These are phyloP conservation scores for Cheilosia grossa DNA, from an alignment of 2,888 invertebrate genomes.

Conservation along the genomic window DNA sequence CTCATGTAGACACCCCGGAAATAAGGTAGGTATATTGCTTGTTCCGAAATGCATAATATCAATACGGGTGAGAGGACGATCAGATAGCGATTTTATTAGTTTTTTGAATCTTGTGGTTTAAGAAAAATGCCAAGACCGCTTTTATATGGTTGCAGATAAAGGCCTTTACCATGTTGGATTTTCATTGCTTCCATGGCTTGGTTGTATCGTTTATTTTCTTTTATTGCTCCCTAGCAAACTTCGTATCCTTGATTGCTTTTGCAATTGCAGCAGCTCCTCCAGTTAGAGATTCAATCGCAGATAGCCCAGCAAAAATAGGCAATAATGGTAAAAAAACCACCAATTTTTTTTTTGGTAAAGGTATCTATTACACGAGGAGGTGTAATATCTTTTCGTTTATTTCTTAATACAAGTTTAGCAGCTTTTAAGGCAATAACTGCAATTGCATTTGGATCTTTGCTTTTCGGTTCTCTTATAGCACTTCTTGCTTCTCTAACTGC, in stretches of 20 bases:
- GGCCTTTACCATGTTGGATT: slow-evolving; percentile 70
- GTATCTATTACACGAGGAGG: slow-evolving; percentile 77
- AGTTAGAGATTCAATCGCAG: slow-evolving; percentile 76
- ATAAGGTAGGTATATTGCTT: slow-evolving; percentile 74
- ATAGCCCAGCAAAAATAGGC: not conserved
- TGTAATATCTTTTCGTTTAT: slow-evolving; percentile 57
- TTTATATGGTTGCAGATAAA: slow-evolving; percentile 78
- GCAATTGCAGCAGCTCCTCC: slow-evolving; percentile 70
- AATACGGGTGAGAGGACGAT: slow-evolving; percentile 68
- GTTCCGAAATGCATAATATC: slow-evolving; percentile 77
- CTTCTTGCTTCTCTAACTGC: slow-evolving; percentile 48
- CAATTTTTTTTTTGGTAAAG: slow-evolving; percentile 78
- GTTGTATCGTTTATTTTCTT: slow-evolving; percentile 79
- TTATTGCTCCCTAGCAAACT: slow-evolving; percentile 76
- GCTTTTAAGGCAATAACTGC: slow-evolving; percentile 56
- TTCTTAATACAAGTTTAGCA: slow-evolving; percentile 15
- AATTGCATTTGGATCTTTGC: slow-evolving; percentile 25
- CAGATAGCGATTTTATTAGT: slow-evolving; percentile 46
- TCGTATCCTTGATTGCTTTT: slow-evolving; percentile 79
- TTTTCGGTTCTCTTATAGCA: not conserved
- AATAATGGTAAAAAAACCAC: slow-evolving; percentile 78
- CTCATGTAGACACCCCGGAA: slow-evolving; percentile 69
- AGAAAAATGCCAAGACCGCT: not conserved
- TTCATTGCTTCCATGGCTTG: slow-evolving; percentile 79
- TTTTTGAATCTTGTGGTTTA: too few species aligned